phyloP scores from a whole-genome alignment of 2,113 vertebrate genomes.

The Sylvilagus bachmani region DNA sequence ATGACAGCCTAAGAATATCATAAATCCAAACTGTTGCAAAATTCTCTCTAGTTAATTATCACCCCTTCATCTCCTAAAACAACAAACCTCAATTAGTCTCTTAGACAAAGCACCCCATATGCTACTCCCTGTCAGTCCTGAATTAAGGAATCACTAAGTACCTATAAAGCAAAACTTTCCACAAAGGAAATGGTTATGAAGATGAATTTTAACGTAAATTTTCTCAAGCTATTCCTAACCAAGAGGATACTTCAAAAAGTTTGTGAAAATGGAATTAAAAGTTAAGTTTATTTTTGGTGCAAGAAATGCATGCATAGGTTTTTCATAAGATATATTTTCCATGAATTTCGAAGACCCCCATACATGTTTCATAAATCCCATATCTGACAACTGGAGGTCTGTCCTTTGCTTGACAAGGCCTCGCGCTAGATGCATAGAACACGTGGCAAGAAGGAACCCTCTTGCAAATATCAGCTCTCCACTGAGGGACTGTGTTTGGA shows the following conservation, averaged over 20 bases:
- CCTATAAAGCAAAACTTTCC: slow-evolving; percentile 54
- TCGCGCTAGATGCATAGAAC: not conserved
- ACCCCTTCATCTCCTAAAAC: slow-evolving; percentile 59
- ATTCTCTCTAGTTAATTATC: slow-evolving; percentile 72
- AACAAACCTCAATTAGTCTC: slow-evolving; percentile 73
- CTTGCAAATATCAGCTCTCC: not conserved
- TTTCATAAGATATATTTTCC: no score
- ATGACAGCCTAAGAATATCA: slow-evolving; percentile 65
- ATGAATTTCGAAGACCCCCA: no score
- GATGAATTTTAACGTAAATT: not conserved
- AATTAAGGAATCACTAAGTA: slow-evolving; percentile 60
- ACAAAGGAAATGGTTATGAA: slow-evolving; percentile 42
- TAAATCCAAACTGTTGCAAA: slow-evolving; percentile 66
- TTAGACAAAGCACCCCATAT: slow-evolving; percentile 54
- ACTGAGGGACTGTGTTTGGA: not conserved
- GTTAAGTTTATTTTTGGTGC: no score
- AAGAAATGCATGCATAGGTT: no score
- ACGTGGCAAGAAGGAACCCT: not conserved
- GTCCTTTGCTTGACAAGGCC: not conserved
- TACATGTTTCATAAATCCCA: not conserved
- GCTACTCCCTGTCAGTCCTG: slow-evolving; percentile 54
- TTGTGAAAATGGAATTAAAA: no score
- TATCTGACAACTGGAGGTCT: not conserved
- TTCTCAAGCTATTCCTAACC: not conserved
- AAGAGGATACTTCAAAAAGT: no score